phyloP scores from a whole-genome alignment of 2,888 invertebrate genomes.

The Tineola bisselliella region DNA sequence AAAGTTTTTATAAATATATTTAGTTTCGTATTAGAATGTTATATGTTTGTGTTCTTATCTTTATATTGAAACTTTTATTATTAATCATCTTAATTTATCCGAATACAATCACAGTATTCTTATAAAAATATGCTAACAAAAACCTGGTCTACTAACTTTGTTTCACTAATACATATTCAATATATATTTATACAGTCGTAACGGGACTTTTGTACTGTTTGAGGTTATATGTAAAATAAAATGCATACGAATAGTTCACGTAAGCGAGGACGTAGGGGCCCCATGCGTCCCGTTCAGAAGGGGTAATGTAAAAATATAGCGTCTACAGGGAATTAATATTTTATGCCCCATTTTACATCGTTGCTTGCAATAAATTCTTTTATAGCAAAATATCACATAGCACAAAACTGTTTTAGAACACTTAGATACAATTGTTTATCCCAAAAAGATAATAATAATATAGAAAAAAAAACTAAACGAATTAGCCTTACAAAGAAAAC shows the following conservation, averaged over 20 bases:
- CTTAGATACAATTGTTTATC: too few relatives aligned
- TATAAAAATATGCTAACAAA: neutral
- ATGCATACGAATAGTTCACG: conserved; percentile 18
- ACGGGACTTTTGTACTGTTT: conserved; percentile 1
- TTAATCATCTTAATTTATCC: too few relatives aligned
- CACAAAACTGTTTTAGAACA: neutral
- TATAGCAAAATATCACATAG: neutral
- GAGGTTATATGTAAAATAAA: conserved; percentile 17
- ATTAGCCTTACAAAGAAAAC: too few relatives aligned
- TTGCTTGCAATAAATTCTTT: neutral
- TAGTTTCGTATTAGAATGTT: too few relatives aligned
- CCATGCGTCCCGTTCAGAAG: conserved; percentile 10
- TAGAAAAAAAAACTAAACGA: too few relatives aligned
- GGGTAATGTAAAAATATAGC: conserved; percentile 23
- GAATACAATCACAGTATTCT: too few relatives aligned
- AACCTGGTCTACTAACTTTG: neutral
- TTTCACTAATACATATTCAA: neutral
- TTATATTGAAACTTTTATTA: too few relatives aligned
- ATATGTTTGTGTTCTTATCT: too few relatives aligned
- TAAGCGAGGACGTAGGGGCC: neutral
- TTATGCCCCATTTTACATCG: conserved; percentile 18
- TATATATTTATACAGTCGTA: neutral
- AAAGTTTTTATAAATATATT: too few relatives aligned
- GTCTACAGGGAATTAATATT: conserved; percentile 29
- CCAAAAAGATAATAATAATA: too few relatives aligned